phyloP scores from a whole-genome alignment of 2,888 invertebrate species.

The Megastigmus dorsalis region DNA sequence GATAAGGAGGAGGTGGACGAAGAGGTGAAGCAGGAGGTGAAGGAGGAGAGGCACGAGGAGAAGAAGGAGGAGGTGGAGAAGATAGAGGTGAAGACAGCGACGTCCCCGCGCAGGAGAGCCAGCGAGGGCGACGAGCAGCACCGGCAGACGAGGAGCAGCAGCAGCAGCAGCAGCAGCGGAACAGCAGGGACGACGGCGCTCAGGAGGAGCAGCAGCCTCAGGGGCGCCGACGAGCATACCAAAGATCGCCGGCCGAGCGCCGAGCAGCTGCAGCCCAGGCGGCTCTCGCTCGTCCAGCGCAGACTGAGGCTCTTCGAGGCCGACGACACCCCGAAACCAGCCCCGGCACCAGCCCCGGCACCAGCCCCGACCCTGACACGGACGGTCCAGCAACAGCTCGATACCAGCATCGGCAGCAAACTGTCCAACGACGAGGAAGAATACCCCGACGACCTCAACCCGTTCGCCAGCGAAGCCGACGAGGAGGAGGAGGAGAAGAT shows the following conservation, averaged over 20 bases:
- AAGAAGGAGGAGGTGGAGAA: conserved; percentile 38
- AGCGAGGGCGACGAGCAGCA: neutral
- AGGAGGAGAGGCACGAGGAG: conserved; percentile 31
- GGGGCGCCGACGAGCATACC: conserved; percentile 60
- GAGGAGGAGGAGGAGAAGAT: conserved; percentile 63
- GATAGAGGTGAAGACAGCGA: neutral
- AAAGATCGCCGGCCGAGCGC: conserved; percentile 63
- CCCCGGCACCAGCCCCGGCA: conserved; percentile 3
- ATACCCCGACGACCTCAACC: conserved; percentile 89
- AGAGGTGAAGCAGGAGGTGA: conserved; percentile 64
- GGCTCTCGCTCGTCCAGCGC: conserved; percentile 66
- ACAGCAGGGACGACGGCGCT: conserved; percentile 54
- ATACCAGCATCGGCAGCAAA: too few relatives aligned
- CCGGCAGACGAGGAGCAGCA: neutral
- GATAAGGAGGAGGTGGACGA: conserved; percentile 39
- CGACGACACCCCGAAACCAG: neutral
- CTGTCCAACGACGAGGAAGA: too few relatives aligned
- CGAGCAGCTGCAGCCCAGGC: conserved; percentile 33
- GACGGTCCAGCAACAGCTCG: too few relatives aligned
- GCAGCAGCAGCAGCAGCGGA: neutral
- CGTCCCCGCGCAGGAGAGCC: neutral
- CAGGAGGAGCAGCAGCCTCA: conserved; percentile 39
- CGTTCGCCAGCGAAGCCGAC: conserved; percentile 83
- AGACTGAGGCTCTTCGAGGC: conserved; percentile 66
- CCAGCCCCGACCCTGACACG: neutral